Base-by-base conservation (phyloP, 2,888 invertebrate species). In the Pseudeuparius sepicola region DNA sequence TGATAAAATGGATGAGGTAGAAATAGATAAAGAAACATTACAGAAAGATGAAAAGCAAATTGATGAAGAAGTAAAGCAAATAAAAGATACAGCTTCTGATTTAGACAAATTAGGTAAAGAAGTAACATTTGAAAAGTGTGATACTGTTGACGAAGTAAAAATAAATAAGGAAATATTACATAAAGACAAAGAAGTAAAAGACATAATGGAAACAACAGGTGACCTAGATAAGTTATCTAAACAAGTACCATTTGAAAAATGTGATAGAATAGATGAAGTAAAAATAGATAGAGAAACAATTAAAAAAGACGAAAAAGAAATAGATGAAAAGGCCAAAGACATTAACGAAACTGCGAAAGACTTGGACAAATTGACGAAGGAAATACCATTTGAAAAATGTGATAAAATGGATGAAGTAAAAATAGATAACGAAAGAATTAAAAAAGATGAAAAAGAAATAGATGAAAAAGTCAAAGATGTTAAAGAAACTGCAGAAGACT, bases 11-110 rank as follows among this genome's bases (percentile, higher is more conserved):
- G 10, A 31, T 11, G 11, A 26, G 6, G 13, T 14, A 6, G 12
- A 6, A 29, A 4, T n/a, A 6, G 29, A 29, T 14, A 29, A 29
- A 29, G 29, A 25, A 9, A 25, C 9, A 25, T 25, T 10, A 25
- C 6, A 30, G 15, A 47, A 48, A 34, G 43, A 49, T 26, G 50
- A 44, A 39, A 34, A 49, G 29, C 31, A 41, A 20, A 29, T 46
- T 11, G 45, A 48, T 40, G 42, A 45, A 25, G 28, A 32, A 18
- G 41, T 37, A 9, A 24, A 41, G 23, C 41, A 36, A 24, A 17
- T 37, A 14, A 37, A 37, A n/a, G 40, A 41, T 16, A 42, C 26
- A n/a, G 6, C 6, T 10, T 11, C 24, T 24, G 32, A 35, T n/a
- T 14, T 12, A 16, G 12, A 11, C 20, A 13, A 31, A 16, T 6